Conservation (phyloP, 2,113 vertebrate species). For the cattle (Bos taurus) region ARS-UCD2.0 NC_037334.1:83588001-83588500, state of each 20-base stretch:
- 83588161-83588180: not conserved
- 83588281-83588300: not conserved
- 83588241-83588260: not conserved
- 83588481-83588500: not conserved
- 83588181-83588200: not conserved
- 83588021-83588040: not conserved
- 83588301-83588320: not conserved
- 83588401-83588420: not conserved
- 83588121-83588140: not conserved
- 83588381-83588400: not conserved
- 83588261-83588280: not conserved
- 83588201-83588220: not conserved
- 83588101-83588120: not conserved
- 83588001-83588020: not conserved
- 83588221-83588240: not conserved
- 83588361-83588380: not conserved
- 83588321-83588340: not conserved
- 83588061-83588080: not conserved
- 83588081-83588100: not conserved
- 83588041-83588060: not conserved
- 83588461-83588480: too few relatives aligned
- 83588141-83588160: not conserved
- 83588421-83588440: not conserved
- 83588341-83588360: not conserved
- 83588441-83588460: not conserved